phyloP scores from a whole-genome alignment of 2,113 vertebrate species.

The Stigmatopora argus region DNA sequence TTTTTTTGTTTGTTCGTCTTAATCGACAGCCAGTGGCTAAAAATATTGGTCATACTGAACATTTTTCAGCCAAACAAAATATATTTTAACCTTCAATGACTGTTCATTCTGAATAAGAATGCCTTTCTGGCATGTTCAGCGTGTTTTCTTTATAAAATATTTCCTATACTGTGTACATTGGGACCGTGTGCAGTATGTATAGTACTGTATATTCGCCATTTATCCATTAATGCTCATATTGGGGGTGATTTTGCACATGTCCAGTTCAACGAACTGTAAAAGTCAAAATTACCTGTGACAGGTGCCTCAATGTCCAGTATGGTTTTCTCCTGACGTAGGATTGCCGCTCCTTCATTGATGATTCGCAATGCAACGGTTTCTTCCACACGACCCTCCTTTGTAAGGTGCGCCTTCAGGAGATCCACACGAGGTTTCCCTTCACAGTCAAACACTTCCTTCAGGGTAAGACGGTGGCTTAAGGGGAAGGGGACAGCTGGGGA shows the following conservation, averaged over 20 bases:
- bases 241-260: not conserved
- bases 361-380: constrained; percentile 73
- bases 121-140: constrained; percentile 1
- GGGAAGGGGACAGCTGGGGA: constrained; percentile 77
- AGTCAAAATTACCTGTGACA: constrained; percentile 70
- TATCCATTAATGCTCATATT: not conserved
- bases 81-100: constrained; percentile 1
- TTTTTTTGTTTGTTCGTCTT: not conserved
- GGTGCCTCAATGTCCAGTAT: constrained; percentile 80
- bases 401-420: constrained; percentile 77
- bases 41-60: constrained; percentile 9
- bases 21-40: not conserved
- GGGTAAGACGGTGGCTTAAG: constrained; percentile 76
- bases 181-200: too few relatives aligned
- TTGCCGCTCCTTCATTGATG: constrained; percentile 72
- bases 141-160: too few relatives aligned
- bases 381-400: constrained; percentile 77
- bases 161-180: too few relatives aligned
- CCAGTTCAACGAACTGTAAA: not conserved
- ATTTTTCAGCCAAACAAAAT: too few relatives aligned
- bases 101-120: constrained; percentile 11
- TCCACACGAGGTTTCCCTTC: constrained; percentile 78
- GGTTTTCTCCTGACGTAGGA: constrained; percentile 77
- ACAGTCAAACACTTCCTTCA: constrained; percentile 79
- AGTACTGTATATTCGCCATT: not conserved